Base-by-base conservation (phyloP, 2,888 invertebrate species). In the Nephrocerus scutellatus region DNA sequence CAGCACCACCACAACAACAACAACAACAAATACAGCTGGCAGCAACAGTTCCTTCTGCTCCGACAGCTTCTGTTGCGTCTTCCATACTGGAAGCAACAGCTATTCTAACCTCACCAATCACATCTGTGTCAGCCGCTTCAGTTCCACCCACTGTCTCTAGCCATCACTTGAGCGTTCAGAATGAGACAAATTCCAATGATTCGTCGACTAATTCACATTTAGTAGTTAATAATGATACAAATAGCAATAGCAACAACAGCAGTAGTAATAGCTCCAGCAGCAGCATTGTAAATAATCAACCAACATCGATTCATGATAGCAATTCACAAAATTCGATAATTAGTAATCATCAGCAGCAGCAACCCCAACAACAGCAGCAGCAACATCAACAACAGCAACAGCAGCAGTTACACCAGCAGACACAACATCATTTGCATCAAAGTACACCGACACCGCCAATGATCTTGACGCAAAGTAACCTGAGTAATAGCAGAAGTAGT, bases 291-390 rank as follows among this genome's bases (percentile, higher is more conserved):
- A 67, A 67, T 53, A 67, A 68, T 46, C 68, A 68, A 40, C 63
- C 67, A 8, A 64, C 66, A n/a, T 65, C 68, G 6, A 55, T 66
- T 34, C 67, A 68, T 36, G 66, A 66, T 47, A 68, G 67, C 48
- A 66, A 67, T 44, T 66, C 66, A 7, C 66, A 64, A 41, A 65
- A 66, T 47, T 67, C 66, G 20, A 62, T 62, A 20, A 65, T 62
- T 30, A 66, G 66, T 44, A 55, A 52, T 30, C 41, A 49, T 12
- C 46, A 48, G 26, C 38, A 40, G 4, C 46, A n/a, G n/a, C 46
- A 9, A 56, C 20, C 59, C 42, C 58, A 59, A 28, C 61, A 60
- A 40, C 60, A 60, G 30, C 57, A 57, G 15, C 29, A 60, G 41
- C 53, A 15, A 40, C 44, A 10, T 35, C 44, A n/a, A 36, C 25